Conservation (phyloP, 2,888 invertebrate genomes). For the Ectropis crepuscularia region DNA sequence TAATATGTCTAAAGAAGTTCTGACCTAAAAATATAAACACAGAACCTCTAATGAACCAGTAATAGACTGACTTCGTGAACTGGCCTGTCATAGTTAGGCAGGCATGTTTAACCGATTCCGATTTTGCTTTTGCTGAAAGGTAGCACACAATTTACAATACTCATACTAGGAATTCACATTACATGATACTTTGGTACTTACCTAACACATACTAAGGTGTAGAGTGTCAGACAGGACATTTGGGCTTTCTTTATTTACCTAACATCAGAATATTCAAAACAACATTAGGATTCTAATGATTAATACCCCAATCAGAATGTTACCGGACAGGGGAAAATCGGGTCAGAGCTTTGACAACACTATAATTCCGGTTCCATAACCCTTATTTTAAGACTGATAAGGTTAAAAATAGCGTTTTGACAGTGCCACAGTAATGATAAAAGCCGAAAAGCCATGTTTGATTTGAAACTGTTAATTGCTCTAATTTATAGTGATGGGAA, state of each 20-base stretch:
- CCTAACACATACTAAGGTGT: too few species aligned
- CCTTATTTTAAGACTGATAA: neutral
- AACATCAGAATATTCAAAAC: slow-evolving; percentile 14
- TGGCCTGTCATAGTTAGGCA: too few species aligned
- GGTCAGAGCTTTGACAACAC: slow-evolving; percentile 13
- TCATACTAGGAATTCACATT: too few species aligned
- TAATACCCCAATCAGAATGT: slow-evolving; percentile 17
- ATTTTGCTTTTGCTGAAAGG: too few species aligned
- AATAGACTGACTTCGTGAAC: too few species aligned
- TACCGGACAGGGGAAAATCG: slow-evolving; percentile 17
- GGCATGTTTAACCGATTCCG: too few species aligned
- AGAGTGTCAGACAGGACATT: too few species aligned
- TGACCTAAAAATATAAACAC: too few species aligned
- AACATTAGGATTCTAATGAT: slow-evolving; percentile 13
- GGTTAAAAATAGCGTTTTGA: neutral
- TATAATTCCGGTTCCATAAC: neutral
- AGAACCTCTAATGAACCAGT: too few species aligned
- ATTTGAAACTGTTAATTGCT: slow-evolving; percentile 17
- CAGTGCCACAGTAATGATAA: neutral
- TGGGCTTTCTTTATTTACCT: neutral
- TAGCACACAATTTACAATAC: too few species aligned
- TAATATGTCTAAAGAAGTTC: too few species aligned
- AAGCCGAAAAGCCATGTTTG: slow-evolving; percentile 13
- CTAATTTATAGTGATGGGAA: slow-evolving; percentile 8
- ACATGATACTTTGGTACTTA: too few species aligned